A percentile compares a stretch with the other conserved stretches of the same genome.
Conservation (phyloP, 1,140 invertebrate genomes). For the Penaeus vannamei region DNA sequence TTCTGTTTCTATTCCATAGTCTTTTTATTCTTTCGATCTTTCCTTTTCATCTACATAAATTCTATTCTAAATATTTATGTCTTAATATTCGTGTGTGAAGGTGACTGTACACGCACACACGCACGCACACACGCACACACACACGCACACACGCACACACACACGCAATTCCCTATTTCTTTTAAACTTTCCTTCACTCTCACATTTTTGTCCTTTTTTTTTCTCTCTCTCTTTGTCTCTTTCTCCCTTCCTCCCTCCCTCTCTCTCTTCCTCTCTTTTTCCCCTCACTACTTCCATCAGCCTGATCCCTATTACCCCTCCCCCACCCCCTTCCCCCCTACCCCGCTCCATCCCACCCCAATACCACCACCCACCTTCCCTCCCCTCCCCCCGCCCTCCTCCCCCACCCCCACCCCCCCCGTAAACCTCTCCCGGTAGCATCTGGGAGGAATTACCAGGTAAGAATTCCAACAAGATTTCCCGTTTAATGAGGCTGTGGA, state of each 20-base stretch:
- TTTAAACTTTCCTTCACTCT: neutral
- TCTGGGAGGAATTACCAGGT: neutral
- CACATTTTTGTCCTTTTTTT: neutral
- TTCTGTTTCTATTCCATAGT: neutral
- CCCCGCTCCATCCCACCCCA: neutral
- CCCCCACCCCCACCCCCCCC: neutral
- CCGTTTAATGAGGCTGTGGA: no score
- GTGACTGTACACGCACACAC: neutral
- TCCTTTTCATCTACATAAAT: neutral
- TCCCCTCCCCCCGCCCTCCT: neutral
- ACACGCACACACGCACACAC: neutral
- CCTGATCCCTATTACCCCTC: neutral
- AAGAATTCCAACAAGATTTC: conserved; percentile 4
- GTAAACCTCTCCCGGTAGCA: no score
- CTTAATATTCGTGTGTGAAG: neutral
- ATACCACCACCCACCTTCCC: neutral
- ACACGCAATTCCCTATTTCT: neutral
- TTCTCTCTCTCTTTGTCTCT: neutral
- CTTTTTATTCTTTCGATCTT: neutral
- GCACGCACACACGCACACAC: neutral
- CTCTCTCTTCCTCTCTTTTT: neutral
- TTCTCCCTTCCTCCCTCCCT: neutral
- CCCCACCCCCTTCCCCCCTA: neutral
- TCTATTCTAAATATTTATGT: neutral
- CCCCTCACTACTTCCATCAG: neutral